These are phyloP conservation scores for Lagopus leucura DNA, from an alignment of 2,113 vertebrate species.

Conservation along the genomic window DNA sequence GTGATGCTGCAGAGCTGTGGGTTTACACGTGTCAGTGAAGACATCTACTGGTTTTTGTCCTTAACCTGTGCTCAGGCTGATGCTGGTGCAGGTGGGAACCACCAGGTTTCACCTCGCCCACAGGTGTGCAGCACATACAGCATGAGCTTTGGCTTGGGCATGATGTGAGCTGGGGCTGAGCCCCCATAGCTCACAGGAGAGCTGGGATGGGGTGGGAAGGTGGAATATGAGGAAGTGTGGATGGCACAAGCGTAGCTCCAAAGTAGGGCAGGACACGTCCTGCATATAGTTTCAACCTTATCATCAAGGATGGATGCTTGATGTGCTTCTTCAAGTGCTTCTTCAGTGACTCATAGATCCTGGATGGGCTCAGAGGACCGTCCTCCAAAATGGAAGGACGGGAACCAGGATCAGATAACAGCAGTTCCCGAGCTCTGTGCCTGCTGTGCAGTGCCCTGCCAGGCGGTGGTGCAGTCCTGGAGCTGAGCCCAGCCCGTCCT, in stretches of 20 bases:
- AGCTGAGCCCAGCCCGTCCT: too few species aligned
- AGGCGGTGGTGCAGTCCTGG: too few species aligned
- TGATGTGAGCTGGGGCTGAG: not conserved
- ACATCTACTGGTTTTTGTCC: not conserved
- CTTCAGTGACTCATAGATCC: conserved; percentile 58
- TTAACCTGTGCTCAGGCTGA: fast-evolving
- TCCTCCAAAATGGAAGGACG: not conserved
- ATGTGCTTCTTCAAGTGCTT: conserved; percentile 32
- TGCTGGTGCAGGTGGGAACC: not conserved
- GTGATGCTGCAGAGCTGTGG: not conserved
- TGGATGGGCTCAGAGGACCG: conserved; percentile 35
- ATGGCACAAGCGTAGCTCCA: not conserved
- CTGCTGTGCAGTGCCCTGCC: too few species aligned
- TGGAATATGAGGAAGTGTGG: fast-evolving
- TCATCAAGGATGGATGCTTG: conserved; percentile 2
- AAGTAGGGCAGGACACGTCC: conserved; percentile 48
- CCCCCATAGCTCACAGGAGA: not conserved
- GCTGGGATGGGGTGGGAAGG: not conserved
- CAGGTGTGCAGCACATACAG: not conserved
- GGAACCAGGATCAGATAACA: conserved; percentile 27
- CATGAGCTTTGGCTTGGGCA: not conserved
- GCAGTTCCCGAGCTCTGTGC: not conserved
- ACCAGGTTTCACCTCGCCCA: not conserved
- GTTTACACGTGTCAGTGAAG: fast-evolving
- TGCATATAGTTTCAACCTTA: not conserved